Evolutionary conservation across 2,888 invertebrate species (phyloP), one percentile per base, ranked within the genome.

Genomic region (Xanthia togata): DNA sequence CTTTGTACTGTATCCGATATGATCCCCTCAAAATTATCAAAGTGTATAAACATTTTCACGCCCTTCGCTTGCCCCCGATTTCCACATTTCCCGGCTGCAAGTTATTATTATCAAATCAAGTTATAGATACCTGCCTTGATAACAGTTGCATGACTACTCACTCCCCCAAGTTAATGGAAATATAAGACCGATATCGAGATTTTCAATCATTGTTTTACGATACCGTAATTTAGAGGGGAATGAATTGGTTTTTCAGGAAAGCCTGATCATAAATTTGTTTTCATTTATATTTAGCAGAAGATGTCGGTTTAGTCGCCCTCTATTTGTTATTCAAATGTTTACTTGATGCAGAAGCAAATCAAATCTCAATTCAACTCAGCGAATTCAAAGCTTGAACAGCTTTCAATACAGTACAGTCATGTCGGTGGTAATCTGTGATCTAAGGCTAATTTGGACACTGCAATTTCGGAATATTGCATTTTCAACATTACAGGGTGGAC

Each of bases 11-110:
- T 91, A 93, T 95, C 91, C 93, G 94, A 95, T 96, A 95, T 94
- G 93, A 95, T 94, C 96, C 96, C 96, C 92, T 95, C 93, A 92
- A 95, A 96, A 96, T 96, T 96, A 96, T 96, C 95, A 96, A 96
- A 96, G 95, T 96, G 96, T 96, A 96, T 96, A 95, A 96, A 96
- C 95, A 96, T 96, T 96, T 95, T 96, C 96, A 95, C 96, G 95
- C 96, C 96, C 96, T 91, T 64, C 77, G 87, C 84, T 89, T 91
- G 89, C 94, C 95, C 95, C 91, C 93, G 91, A 93, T 95, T 95
- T 95, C 93, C 93, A 92, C 93, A 92, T 93, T 95, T 94, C 89
- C 93, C 91, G 91, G 89, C 91, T 92, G 93, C 90, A 95, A 94
- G 93, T 96, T 96, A 96, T 96, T 96, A 96, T 96, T 96, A 96